Conservation (phyloP, 2,113 vertebrate species). For the Erythrocercus mccallii region DNA sequence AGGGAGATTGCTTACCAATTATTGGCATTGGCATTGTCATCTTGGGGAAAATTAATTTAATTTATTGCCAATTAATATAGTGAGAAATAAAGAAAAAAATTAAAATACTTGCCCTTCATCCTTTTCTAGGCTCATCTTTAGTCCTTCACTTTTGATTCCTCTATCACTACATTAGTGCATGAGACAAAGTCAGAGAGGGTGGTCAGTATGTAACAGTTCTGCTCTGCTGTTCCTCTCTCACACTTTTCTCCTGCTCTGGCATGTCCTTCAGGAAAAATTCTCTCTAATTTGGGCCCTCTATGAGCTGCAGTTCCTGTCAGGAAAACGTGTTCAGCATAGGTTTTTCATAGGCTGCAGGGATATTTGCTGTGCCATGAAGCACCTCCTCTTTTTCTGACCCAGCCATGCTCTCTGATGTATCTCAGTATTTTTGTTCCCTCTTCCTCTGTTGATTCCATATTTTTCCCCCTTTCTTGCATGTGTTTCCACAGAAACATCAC, state of each 20-base stretch:
- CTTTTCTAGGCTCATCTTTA: neutral
- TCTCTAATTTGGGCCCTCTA: neutral
- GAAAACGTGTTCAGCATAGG: neutral
- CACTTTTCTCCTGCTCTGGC: neutral
- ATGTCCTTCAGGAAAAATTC: neutral
- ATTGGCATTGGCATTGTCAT: neutral
- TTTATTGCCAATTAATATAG: neutral
- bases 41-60: neutral
- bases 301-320: neutral
- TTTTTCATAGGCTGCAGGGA: neutral
- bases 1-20: neutral
- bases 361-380: neutral
- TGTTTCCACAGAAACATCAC: neutral
- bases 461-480: neutral
- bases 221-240: neutral
- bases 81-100: neutral
- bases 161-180: neutral
- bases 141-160: neutral
- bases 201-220: neutral
- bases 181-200: neutral
- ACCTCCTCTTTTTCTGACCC: neutral
- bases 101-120: neutral
- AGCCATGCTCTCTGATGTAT: neutral
- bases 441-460: neutral
- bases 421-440: neutral